phyloP scores from a whole-genome alignment of 1,140 invertebrate species.

The Dreissena polymorpha region DNA sequence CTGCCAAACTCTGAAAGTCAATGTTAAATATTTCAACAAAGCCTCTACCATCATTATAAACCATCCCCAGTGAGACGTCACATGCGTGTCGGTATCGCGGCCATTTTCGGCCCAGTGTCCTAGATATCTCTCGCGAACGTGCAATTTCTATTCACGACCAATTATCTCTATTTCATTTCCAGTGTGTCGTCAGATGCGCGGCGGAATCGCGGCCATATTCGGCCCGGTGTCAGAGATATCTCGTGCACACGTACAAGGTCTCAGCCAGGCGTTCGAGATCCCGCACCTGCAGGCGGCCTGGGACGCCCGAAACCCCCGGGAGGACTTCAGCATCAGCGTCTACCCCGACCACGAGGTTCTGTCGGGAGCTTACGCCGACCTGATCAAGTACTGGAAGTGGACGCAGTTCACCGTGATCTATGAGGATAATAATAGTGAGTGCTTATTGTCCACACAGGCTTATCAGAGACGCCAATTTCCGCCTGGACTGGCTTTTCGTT shows the following conservation, averaged over 20 bases:
- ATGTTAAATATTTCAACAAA: no score
- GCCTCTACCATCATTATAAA: no score
- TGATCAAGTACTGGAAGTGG: conserved; percentile 94
- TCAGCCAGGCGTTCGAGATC: neutral
- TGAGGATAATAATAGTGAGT: conserved; percentile 92
- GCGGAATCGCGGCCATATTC: neutral
- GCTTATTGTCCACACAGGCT: neutral
- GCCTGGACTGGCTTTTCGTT: no score
- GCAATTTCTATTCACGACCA: no score
- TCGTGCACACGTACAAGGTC: neutral
- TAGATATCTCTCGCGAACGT: no score
- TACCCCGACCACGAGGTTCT: conserved; percentile 95
- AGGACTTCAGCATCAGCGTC: conserved; percentile 94
- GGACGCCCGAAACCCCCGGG: conserved; percentile 77
- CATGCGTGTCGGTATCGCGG: no score
- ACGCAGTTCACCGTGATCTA: conserved; percentile 97
- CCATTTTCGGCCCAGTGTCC: no score
- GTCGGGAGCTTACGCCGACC: conserved; percentile 94
- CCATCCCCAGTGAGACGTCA: no score
- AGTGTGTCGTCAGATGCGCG: conserved; percentile 3
- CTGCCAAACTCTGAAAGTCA: neutral
- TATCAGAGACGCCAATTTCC: no score
- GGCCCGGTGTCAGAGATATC: neutral
- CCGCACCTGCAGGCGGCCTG: conserved; percentile 79
- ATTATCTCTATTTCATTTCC: neutral